Evolutionary conservation across 2,888 invertebrate genomes (phyloP).

Genomic region (Amiota mariae): DNA sequence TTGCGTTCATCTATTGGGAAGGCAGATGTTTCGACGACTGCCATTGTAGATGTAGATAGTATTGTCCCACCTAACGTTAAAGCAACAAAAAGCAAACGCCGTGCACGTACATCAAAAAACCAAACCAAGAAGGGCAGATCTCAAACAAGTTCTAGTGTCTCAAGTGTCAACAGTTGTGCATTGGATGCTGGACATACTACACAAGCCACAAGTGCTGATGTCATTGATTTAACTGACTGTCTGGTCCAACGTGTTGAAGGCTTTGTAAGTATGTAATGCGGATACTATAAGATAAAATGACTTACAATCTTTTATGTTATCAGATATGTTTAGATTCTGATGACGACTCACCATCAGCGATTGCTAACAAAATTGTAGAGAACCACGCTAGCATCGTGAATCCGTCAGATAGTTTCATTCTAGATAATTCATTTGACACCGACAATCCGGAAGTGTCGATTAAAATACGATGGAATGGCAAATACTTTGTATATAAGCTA

Average conservation of each 20-base stretch:
- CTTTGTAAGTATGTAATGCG: slow-evolving; percentile 50
- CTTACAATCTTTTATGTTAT: no score
- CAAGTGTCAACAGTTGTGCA: slow-evolving; percentile 41
- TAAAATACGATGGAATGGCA: slow-evolving; percentile 63
- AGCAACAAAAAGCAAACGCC: not conserved
- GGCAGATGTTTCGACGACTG: not conserved
- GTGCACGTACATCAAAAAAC: not conserved
- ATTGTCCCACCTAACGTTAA: not conserved
- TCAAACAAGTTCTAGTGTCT: no score
- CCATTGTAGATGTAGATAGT: not conserved
- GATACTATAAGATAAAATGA: not conserved
- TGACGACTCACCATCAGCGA: slow-evolving; percentile 33
- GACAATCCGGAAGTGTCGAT: slow-evolving; percentile 65
- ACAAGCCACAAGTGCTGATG: slow-evolving; percentile 51
- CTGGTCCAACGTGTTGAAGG: slow-evolving; percentile 59
- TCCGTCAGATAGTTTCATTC: not conserved
- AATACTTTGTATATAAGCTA: slow-evolving; percentile 58
- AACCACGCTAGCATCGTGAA: slow-evolving; percentile 17
- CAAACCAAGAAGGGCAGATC: not conserved
- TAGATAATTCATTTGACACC: slow-evolving; percentile 52
- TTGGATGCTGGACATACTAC: slow-evolving; percentile 56
- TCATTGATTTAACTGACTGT: slow-evolving; percentile 61
- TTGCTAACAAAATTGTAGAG: slow-evolving; percentile 35
- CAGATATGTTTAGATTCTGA: slow-evolving; percentile 61
- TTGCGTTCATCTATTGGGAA: slow-evolving; percentile 48